Conservation (phyloP, 92 coral and sea anemone species). For the Palythoa grandiflora region DNA sequence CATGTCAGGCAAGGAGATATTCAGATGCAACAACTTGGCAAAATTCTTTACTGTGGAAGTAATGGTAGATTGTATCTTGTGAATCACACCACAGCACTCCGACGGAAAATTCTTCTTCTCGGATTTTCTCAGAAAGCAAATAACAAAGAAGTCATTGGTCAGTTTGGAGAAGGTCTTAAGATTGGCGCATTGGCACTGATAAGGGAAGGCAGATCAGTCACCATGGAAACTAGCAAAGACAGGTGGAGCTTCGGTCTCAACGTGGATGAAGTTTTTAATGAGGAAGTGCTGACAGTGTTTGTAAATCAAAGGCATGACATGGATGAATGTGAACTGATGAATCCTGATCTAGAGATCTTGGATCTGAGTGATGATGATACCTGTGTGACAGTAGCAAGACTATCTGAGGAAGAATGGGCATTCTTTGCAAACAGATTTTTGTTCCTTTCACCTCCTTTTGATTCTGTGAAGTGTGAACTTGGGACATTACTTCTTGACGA, state of each 20-base stretch:
- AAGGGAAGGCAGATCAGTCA: constrained; percentile 60
- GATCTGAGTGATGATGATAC: constrained; percentile 39
- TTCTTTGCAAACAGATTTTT: constrained; percentile 49
- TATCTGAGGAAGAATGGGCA: constrained; percentile 49
- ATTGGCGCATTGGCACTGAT: constrained; percentile 66
- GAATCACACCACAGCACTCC: constrained; percentile 56
- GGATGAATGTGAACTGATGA: constrained; percentile 19
- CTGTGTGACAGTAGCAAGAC: constrained; percentile 55
- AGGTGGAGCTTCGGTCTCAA: constrained; percentile 64
- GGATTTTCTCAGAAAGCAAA: constrained; percentile 65
- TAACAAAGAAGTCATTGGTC: constrained; percentile 67
- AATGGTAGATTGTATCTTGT: constrained; percentile 42
- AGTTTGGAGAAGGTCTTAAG: constrained; percentile 71
- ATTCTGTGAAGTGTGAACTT: constrained; percentile 42
- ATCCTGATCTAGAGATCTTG: neutral
- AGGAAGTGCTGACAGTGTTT: constrained; percentile 66
- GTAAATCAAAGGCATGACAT: constrained; percentile 42
- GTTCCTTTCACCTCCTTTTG: constrained; percentile 61
- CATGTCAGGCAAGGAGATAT: neutral
- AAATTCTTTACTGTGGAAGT: constrained; percentile 43
- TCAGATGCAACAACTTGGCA: constrained; percentile 38
- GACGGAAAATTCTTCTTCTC: constrained; percentile 62
- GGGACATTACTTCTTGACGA: constrained; percentile 55
- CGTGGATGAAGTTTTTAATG: constrained; percentile 54
- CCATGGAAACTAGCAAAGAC: constrained; percentile 67